phyloP scores from a whole-genome alignment of 2,888 invertebrate species.

The Fragum sueziense region DNA sequence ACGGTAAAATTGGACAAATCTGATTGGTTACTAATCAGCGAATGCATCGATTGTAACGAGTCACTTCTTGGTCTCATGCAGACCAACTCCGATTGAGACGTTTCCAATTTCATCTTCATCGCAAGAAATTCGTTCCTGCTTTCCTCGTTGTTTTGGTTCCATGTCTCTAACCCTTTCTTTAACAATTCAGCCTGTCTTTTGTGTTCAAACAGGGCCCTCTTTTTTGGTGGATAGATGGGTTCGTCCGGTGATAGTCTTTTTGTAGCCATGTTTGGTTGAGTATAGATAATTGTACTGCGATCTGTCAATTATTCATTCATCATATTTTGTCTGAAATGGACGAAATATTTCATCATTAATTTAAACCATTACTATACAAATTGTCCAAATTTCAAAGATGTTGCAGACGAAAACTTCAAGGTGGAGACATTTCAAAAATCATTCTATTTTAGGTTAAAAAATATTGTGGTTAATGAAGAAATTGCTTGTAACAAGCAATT shows the following conservation, averaged over 20 bases:
- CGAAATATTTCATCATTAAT: too few relatives aligned
- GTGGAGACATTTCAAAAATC: too few relatives aligned
- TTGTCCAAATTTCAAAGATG: too few relatives aligned
- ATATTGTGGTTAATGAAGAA: too few relatives aligned
- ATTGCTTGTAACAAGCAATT: too few relatives aligned
- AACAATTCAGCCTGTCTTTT: constrained; percentile 18
- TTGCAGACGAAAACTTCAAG: too few relatives aligned
- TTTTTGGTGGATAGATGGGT: constrained; percentile 51
- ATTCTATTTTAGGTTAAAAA: too few relatives aligned
- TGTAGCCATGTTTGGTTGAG: constrained; percentile 22
- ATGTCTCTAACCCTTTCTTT: neutral
- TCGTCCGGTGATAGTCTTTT: constrained; percentile 30
- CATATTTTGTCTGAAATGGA: too few relatives aligned
- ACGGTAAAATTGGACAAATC: neutral
- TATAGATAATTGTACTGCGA: neutral
- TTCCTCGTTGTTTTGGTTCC: neutral
- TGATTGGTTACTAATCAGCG: constrained; percentile 25
- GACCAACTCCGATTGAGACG: neutral
- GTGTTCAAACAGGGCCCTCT: constrained; percentile 49
- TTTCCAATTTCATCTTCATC: constrained; percentile 21
- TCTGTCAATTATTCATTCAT: too few relatives aligned
- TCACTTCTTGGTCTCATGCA: constrained; percentile 39
- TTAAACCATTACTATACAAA: too few relatives aligned
- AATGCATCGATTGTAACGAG: constrained; percentile 36
- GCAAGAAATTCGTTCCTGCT: neutral